These are phyloP conservation scores for Microctenopoma stevenorrisi DNA, from an alignment of 2,797 vertebrate genomes.

Conservation along the genomic window DNA sequence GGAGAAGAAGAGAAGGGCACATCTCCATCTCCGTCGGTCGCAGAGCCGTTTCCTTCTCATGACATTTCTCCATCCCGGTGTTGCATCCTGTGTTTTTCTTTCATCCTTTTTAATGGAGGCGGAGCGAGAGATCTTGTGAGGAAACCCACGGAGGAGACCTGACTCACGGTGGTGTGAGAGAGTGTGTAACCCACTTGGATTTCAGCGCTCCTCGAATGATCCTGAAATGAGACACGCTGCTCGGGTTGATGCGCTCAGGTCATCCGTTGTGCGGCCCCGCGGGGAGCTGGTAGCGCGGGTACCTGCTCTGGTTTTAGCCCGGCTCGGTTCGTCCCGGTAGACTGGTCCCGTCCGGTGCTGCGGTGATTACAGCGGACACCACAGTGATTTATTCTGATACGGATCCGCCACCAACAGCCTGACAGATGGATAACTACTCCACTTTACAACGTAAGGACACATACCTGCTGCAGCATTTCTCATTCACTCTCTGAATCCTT, in stretches of 20 bases:
- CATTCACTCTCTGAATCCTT: slow-evolving; percentile 19
- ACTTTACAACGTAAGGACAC: slow-evolving; percentile 87
- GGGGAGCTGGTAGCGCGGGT: slow-evolving; percentile 63
- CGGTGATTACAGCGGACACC: slow-evolving; percentile 40
- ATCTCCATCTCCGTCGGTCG: slow-evolving; percentile 29
- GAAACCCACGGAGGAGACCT: slow-evolving; percentile 32
- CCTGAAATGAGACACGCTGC: slow-evolving; percentile 35
- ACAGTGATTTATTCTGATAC: slow-evolving; percentile 33
- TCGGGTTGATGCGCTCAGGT: slow-evolving; percentile 37
- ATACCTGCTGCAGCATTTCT: slow-evolving; percentile 65
- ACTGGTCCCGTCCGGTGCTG: slow-evolving; percentile 58
- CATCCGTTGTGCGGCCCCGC: slow-evolving; percentile 42
- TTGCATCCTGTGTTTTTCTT: slow-evolving; percentile 15
- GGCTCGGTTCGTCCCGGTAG: slow-evolving; percentile 69
- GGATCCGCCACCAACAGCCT: slow-evolving; percentile 61
- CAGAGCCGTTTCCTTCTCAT: slow-evolving; percentile 32
- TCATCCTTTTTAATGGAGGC: slow-evolving; percentile 33
- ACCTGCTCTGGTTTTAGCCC: slow-evolving; percentile 61
- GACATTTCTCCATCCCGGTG: slow-evolving; percentile 31
- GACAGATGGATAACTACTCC: slow-evolving; percentile 90
- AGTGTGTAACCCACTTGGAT: slow-evolving; percentile 54
- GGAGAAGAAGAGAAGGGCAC: slow-evolving; percentile 36
- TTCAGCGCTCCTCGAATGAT: slow-evolving; percentile 33
- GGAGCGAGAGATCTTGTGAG: slow-evolving; percentile 21
- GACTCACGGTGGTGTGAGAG: slow-evolving; percentile 8